Evolutionary conservation across 1,140 invertebrate species (phyloP).

Genomic region (Sminthurinus signatus): DNA sequence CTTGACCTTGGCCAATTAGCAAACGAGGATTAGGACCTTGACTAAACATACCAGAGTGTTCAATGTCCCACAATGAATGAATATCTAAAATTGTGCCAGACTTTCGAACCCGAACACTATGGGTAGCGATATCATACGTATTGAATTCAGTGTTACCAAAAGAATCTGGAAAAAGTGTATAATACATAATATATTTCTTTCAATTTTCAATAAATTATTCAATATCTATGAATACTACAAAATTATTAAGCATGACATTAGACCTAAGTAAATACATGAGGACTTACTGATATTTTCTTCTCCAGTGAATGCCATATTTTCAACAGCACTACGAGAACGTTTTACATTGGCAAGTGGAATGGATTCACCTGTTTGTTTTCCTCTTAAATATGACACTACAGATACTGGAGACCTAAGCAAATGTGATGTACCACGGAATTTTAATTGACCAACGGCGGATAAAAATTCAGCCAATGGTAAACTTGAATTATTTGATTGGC

Average conservation of each 20-base stretch:
- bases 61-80: conserved; percentile 50
- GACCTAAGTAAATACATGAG: too few relatives aligned
- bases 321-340: not conserved
- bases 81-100: conserved; percentile 51
- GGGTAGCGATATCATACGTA: conserved; percentile 51
- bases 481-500: conserved; percentile 43
- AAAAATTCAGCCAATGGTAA: conserved; percentile 50
- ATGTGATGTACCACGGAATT: conserved; percentile 53
- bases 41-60: conserved; percentile 35
- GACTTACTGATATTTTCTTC: conserved; percentile 15
- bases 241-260: not conserved
- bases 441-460: conserved; percentile 51
- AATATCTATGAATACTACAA: not conserved
- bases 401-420: conserved; percentile 46
- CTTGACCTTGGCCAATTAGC: conserved; percentile 7
- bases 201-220: not conserved
- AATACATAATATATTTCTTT: too few relatives aligned
- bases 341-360: not conserved
- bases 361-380: not conserved
- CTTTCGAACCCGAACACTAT: conserved; percentile 51
- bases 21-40: conserved; percentile 4
- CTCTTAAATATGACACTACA: conserved; percentile 15
- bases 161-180: not conserved
- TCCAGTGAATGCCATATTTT: not conserved
- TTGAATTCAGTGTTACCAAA: conserved; percentile 9